phyloP scores from a whole-genome alignment of 1,140 invertebrate species.

The Asobara japonica region DNA sequence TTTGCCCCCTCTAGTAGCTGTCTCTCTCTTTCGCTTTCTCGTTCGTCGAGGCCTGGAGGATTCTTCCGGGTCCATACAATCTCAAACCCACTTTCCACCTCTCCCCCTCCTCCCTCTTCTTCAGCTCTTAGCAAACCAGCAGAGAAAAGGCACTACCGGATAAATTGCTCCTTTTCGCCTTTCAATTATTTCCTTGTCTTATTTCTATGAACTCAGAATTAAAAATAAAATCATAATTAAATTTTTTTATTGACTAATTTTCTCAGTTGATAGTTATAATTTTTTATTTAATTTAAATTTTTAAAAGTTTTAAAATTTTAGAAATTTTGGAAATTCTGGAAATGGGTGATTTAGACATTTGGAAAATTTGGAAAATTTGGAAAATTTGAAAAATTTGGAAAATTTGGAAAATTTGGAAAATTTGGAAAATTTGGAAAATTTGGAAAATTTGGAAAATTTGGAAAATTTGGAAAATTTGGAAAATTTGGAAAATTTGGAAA shows the following conservation, averaged over 20 bases:
- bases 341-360: no score
- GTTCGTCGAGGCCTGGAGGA: background rate
- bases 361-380: no score
- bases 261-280: no score
- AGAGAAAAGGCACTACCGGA: background rate
- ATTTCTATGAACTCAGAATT: background rate
- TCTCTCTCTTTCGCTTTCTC: constrained; percentile 25
- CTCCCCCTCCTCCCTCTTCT: background rate
- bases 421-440: no score
- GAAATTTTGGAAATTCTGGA: no score
- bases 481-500: no score
- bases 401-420: no score
- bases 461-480: no score
- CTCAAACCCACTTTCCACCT: constrained; percentile 2
- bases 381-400: no score
- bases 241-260: no score
- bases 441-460: no score
- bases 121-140: background rate
- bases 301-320: background rate
- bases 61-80: background rate
- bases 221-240: background rate
- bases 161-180: constrained; percentile 3
- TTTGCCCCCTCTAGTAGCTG: constrained; percentile 46
- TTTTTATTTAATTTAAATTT: background rate
- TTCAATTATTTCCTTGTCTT: constrained; percentile 2